A percentile compares a stretch with the other conserved stretches of the same genome.
phyloP scores from a whole-genome alignment of 2,888 invertebrate genomes.

The Exocentrus adspersus region DNA sequence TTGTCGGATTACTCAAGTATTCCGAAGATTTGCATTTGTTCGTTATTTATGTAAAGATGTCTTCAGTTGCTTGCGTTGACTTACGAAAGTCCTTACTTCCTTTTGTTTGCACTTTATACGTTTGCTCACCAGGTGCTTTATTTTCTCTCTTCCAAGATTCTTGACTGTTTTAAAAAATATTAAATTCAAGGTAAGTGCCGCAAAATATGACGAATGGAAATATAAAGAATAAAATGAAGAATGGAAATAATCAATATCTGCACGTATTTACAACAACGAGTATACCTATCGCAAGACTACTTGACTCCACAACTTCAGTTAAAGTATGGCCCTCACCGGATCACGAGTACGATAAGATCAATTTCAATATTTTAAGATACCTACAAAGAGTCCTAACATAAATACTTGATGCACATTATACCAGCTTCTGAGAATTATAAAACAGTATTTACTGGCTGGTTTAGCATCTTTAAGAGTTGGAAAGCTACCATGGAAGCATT shows the following conservation, averaged over 20 bases:
- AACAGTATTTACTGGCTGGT: constrained; percentile 50
- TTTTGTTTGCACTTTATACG: too few species aligned
- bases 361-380: constrained; percentile 56
- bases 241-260: too few species aligned
- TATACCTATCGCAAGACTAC: too few species aligned
- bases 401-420: constrained; percentile 53
- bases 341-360: constrained; percentile 55
- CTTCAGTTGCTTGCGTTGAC: neutral
- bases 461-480: constrained; percentile 13
- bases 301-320: constrained; percentile 3
- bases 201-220: too few species aligned
- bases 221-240: too few species aligned
- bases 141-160: too few species aligned
- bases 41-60: neutral
- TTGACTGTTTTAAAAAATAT: too few species aligned
- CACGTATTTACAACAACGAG: too few species aligned
- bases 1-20: neutral
- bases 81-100: too few species aligned
- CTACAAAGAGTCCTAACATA: constrained; percentile 52
- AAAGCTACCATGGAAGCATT: too few species aligned
- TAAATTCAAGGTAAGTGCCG: too few species aligned
- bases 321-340: constrained; percentile 30
- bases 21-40: neutral
- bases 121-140: too few species aligned
- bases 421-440: constrained; percentile 58